Percentiles rank a stretch among this genome's conserved stretches.
Conservation (phyloP, 2,888 invertebrate genomes). For the Platycheirus rosarum region DNA sequence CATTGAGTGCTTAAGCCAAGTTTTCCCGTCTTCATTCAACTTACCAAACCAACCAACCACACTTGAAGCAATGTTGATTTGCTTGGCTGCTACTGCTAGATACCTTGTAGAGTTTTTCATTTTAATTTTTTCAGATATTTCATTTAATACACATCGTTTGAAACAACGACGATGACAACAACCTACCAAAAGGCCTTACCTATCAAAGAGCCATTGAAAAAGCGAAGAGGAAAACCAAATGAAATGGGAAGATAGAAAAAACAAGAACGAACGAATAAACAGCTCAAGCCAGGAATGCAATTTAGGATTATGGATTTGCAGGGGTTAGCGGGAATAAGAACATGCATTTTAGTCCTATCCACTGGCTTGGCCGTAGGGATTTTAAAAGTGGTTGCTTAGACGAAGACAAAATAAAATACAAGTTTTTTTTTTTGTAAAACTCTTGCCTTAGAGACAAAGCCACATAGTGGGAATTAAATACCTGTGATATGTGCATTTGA, state of each 20-base stretch:
- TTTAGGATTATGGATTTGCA: slow-evolving; percentile 61
- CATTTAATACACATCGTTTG: slow-evolving; percentile 56
- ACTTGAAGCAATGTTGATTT: slow-evolving; percentile 60
- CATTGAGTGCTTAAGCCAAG: slow-evolving; percentile 74
- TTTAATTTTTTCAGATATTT: slow-evolving; percentile 24
- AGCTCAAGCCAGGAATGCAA: slow-evolving; percentile 70
- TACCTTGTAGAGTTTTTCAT: slow-evolving; percentile 57
- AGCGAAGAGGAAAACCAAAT: slow-evolving; percentile 22
- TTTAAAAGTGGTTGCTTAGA: slow-evolving; percentile 25
- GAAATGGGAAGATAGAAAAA: not conserved
- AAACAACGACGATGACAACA: slow-evolving; percentile 44
- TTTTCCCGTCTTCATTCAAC: slow-evolving; percentile 45
- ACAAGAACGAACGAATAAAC: slow-evolving; percentile 41
- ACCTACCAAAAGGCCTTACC: slow-evolving; percentile 62
- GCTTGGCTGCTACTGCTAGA: slow-evolving; percentile 42
- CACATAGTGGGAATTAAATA: slow-evolving; percentile 55
- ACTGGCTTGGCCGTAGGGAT: slow-evolving; percentile 22
- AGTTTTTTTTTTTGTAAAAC: slow-evolving; percentile 2
- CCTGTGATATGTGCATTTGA: slow-evolving; percentile 56
- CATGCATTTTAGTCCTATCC: slow-evolving; percentile 50
- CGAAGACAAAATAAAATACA: slow-evolving; percentile 17
- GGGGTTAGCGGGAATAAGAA: slow-evolving; percentile 60
- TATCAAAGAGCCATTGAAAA: slow-evolving; percentile 14
- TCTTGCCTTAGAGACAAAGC: slow-evolving; percentile 21
- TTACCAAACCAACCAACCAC: slow-evolving; percentile 28